Conservation (phyloP, 2,113 vertebrate genomes). For the Elephantulus edwardii region DNA sequence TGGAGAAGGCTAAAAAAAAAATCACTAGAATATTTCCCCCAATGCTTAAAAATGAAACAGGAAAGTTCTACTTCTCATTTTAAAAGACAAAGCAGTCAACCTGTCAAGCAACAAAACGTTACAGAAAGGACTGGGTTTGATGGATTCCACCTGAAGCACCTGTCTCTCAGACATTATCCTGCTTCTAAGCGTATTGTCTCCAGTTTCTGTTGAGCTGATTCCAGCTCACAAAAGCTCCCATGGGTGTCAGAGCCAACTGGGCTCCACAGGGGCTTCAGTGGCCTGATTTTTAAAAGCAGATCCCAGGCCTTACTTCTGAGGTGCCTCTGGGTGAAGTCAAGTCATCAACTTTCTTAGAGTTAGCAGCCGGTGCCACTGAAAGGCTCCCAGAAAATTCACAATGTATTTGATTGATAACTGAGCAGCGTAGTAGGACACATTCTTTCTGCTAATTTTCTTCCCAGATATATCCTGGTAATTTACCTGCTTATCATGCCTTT, state of each 20-base stretch:
- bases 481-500: not conserved
- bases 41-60: slow-evolving; percentile 68
- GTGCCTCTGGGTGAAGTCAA: not conserved
- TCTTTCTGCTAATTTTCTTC: not conserved
- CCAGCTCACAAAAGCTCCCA: not conserved
- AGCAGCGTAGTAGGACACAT: not conserved
- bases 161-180: not conserved
- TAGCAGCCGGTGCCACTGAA: not conserved
- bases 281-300: not conserved
- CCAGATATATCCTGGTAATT: not conserved
- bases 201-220: not conserved
- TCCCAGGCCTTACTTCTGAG: not conserved
- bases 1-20: slow-evolving; percentile 45
- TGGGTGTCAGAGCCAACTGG: not conserved
- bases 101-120: slow-evolving; percentile 35
- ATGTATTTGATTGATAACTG: too few species aligned
- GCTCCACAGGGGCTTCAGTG: not conserved
- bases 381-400: not conserved
- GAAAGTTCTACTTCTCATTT: slow-evolving; percentile 59
- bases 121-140: slow-evolving; percentile 41
- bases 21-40: not conserved
- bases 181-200: not conserved
- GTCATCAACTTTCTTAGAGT: not conserved
- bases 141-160: not conserved
- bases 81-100: slow-evolving; percentile 60